These are phyloP conservation scores for Nyctibius bracteatus DNA, from an alignment of 2,113 vertebrate species.

Conservation along the genomic window DNA sequence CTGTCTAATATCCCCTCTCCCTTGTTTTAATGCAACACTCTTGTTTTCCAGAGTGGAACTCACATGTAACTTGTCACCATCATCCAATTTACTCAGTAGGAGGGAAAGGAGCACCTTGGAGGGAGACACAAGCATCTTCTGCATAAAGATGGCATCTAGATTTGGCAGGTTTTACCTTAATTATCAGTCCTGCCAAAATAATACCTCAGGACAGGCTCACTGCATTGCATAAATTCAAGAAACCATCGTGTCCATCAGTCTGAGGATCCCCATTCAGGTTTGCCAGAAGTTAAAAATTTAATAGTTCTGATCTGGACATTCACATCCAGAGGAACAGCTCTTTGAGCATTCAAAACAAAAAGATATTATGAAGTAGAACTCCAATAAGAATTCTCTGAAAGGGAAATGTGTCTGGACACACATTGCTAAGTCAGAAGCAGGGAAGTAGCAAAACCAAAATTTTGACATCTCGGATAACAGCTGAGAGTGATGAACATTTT, in stretches of 20 bases:
- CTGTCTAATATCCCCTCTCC: background rate
- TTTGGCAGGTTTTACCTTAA: background rate
- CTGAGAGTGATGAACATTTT: background rate
- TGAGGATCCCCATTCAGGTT: background rate
- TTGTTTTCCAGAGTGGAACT: background rate
- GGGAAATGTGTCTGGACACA: background rate
- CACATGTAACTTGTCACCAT: background rate
- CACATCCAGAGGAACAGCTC: background rate
- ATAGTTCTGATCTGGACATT: background rate
- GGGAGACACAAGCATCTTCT: background rate
- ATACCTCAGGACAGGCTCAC: background rate
- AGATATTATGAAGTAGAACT: background rate
- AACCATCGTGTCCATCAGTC: background rate
- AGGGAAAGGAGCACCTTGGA: background rate
- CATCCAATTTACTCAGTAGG: background rate
- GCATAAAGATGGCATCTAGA: background rate
- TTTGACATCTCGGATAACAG: background rate
- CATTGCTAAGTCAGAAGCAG: background rate
- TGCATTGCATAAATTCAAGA: background rate
- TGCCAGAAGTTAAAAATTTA: background rate
- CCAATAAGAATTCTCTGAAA: background rate
- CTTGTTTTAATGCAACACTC: background rate
- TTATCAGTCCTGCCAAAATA: background rate
- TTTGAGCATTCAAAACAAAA: background rate
- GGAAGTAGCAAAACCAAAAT: background rate